A percentile compares a stretch with the other conserved stretches of the same genome.
Evolutionary conservation across 2,113 vertebrate species (phyloP).

Genomic region (Oreocharis arfaki): DNA sequence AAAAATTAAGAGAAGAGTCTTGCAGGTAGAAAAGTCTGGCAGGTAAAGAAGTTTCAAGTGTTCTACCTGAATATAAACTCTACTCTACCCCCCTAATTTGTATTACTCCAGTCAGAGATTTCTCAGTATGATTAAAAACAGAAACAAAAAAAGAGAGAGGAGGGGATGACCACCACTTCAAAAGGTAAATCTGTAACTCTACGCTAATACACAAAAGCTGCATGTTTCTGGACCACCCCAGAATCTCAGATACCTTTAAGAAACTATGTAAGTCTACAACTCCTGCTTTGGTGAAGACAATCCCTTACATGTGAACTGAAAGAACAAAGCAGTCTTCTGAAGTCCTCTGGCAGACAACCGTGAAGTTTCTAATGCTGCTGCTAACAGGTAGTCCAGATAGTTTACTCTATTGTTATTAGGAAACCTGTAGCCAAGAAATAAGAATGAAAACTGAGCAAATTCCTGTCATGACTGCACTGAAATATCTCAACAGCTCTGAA

Average conservation of each 20-base stretch:
- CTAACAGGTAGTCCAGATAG: not conserved
- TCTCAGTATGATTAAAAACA: not conserved
- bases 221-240: not conserved
- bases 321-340: not conserved
- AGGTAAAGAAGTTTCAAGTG: not conserved
- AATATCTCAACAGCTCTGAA: not conserved
- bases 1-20: not conserved
- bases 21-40: not conserved
- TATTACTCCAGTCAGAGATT: not conserved
- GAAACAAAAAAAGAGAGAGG: not conserved
- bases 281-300: not conserved
- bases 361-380: not conserved
- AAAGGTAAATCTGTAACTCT: not conserved
- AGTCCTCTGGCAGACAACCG: not conserved
- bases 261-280: not conserved
- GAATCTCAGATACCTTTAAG: not conserved
- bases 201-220: not conserved
- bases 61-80: not conserved
- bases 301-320: not conserved
- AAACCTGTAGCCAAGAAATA: slow-evolving; percentile 6
- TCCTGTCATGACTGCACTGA: not conserved
- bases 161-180: not conserved
- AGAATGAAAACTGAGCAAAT: slow-evolving; percentile 2
- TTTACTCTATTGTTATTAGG: not conserved
- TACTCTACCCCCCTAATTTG: not conserved